Evolutionary conservation across 2,888 invertebrate species (phyloP).

Genomic region (Xanthorhoe designata): DNA sequence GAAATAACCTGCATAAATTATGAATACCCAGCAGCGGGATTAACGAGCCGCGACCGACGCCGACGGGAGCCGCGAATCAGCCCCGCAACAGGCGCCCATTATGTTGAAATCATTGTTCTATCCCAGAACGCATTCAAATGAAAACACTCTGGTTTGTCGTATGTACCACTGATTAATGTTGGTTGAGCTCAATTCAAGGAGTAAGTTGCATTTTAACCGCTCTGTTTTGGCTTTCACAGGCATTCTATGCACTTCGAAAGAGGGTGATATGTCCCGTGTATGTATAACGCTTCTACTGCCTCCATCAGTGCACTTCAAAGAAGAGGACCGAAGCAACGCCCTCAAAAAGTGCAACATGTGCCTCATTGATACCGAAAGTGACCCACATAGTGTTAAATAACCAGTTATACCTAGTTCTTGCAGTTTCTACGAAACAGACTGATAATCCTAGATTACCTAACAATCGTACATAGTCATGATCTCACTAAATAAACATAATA

Average conservation of each 20-base stretch:
- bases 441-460: too few species aligned
- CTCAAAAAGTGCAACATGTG: too few species aligned
- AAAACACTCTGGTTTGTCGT: conserved; percentile 20
- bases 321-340: too few species aligned
- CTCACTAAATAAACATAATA: too few species aligned
- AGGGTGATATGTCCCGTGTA: too few species aligned
- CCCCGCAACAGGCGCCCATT: conserved; percentile 53
- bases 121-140: conserved; percentile 29
- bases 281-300: too few species aligned
- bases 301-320: too few species aligned
- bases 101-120: conserved; percentile 39
- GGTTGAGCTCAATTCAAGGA: neutral
- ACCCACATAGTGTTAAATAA: neutral
- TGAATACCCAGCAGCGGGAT: conserved; percentile 70
- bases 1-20: conserved; percentile 76
- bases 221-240: neutral
- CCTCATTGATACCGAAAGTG: too few species aligned
- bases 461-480: neutral
- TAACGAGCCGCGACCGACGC: conserved; percentile 56
- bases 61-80: conserved; percentile 59
- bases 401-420: neutral
- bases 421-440: neutral
- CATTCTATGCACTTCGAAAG: neutral
- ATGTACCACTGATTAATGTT: conserved; percentile 12
- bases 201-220: neutral